Base-by-base conservation (phyloP, 2,113 vertebrate genomes). In the Apteryx owenii region DNA sequence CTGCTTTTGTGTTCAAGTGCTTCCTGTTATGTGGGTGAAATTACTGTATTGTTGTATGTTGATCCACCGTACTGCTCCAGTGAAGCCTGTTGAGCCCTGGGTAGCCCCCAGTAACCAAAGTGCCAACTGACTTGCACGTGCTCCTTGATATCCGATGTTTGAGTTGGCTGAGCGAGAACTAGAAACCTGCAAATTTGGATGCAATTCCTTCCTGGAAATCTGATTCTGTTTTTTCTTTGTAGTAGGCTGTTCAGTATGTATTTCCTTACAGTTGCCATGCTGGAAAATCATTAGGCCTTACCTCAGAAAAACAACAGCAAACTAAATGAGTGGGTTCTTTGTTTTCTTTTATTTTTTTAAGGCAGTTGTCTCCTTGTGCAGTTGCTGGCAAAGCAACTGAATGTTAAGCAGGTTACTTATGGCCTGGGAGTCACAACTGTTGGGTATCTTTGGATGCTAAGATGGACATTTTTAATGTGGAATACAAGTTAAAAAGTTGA, bases 1-100 rank as follows among this genome's bases (percentile, higher is more conserved):
- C 44, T 50, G 16, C n/a, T n/a, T 46, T 18, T 83, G 22, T 44
- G 36, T 81, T 44, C 18, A 31, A 2, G 3, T 53, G 50, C 33
- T 95, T 65, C 10, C 38, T 53, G 25, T 61, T 36, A 21, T 6
- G 42, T 38, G 48, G 40, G 12, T 26, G 64, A 70, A 68, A 25
- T 46, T 33, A 11, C 28, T 54, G 12, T 31, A 3, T 10, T n/a
- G 44, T 17, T 0, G 0, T 38, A 33, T 56, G 9, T 29, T 2
- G 0, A 68, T 75, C 40, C 73, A 28, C 29, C 1, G 0, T 51
- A n/a, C 48, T 38, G 56, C 31, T 36, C 25, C 1, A 0, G 17
- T 19, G 64, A 40, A 77, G 44, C 25, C 50, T 50, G 21, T 36
- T 60, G 28, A 89, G 36, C 40, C 44, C n/a, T n/a, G 42, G 20